Evolutionary conservation across 2,888 invertebrate species (phyloP), one percentile per base, ranked within the genome.

Genomic region (Caenorhabditis imperialis): DNA sequence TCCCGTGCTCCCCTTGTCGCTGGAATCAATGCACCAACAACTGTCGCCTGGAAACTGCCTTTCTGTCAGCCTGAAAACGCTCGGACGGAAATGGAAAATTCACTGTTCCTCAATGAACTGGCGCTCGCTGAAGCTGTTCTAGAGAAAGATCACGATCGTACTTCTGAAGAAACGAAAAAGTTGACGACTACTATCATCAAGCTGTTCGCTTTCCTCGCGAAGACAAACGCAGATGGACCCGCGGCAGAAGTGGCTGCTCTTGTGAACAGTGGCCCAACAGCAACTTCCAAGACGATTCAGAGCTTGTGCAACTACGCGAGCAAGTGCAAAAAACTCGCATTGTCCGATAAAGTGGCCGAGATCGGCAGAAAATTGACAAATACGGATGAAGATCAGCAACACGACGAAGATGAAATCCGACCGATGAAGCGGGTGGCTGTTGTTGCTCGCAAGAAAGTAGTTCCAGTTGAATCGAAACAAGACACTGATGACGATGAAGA

Each of bases 321-420:
- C 27, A 82, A 78, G 35, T 58, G 51, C 22, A 75, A 75, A n/a
- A 78, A 78, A 30, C 16, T 63, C 12, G 72, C 70, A 12, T 42
- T 85, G 18, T 58, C 78, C n/a, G 79, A 85, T 8, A 86, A 86
- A 69, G 84, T 86, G 7, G 67, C 62, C 10, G 74, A 69, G 42
- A 67, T 74, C n/a, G 74, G 74, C 25, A 27, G 62, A 6, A 20
- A 40, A 22, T 30, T 55, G 33, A 25, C 51, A 12, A 54, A 60
- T 16, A 37, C n/a, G 4, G 57, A 58, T 16, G 57, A 62, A 7
- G 42, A 47, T 20, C 57, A 40, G n/a, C 20, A 8, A 23, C 20
- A 16, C 6, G 23, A 30, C n/a, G 71, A 58, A 6, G 38, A 18
- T 1, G 54, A 55, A 16, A 37, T 50, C 22, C 38, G 58, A 8